Evolutionary conservation across 2,888 invertebrate genomes (phyloP).

Genomic region (Nezara viridula): DNA sequence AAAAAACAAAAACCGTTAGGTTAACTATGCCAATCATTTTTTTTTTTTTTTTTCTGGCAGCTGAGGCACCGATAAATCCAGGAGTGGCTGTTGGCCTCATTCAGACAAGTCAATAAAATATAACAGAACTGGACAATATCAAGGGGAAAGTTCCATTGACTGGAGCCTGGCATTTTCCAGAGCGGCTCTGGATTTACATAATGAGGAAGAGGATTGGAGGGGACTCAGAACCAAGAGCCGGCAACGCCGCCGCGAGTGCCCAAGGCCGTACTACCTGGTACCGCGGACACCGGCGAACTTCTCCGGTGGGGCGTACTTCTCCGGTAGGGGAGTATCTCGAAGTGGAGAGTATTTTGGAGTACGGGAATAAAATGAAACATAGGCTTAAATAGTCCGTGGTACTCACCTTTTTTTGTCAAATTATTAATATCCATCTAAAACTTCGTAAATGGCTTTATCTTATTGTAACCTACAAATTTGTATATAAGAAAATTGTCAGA

Average conservation of each 20-base stretch:
- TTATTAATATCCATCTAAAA: too few species aligned
- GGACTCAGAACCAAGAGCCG: background rate
- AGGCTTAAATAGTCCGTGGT: too few species aligned
- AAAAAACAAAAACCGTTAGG: too few species aligned
- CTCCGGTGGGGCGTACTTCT: too few species aligned
- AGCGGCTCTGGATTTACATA: background rate
- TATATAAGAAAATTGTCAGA: too few species aligned
- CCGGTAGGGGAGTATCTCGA: background rate
- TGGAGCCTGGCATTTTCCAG: constrained; percentile 19
- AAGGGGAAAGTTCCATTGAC: background rate
- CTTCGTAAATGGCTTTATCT: too few species aligned
- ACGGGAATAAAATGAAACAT: background rate
- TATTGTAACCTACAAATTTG: too few species aligned
- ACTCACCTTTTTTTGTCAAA: too few species aligned
- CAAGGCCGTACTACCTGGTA: constrained; percentile 40
- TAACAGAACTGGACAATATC: background rate
- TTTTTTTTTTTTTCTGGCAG: background rate
- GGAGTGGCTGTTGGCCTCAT: background rate
- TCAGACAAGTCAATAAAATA: background rate
- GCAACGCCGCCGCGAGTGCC: background rate
- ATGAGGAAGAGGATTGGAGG: background rate
- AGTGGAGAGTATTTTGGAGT: background rate
- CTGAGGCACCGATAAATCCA: background rate
- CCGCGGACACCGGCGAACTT: background rate
- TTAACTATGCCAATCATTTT: too few species aligned